Evolutionary conservation across 2,888 invertebrate genomes (phyloP).

Genomic region (Athetis lepigone): DNA sequence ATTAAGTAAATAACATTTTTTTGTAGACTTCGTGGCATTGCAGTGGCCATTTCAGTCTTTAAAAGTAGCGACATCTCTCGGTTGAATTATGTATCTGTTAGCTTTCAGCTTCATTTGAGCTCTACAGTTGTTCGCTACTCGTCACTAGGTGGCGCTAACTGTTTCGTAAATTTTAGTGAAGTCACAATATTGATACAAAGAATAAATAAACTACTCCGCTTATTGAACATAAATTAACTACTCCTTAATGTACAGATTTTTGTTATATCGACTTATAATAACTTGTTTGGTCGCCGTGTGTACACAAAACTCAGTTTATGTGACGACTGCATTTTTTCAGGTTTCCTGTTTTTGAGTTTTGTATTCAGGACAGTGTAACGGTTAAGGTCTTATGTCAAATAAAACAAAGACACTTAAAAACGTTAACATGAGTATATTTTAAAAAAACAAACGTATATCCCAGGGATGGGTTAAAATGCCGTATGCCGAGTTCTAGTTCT

Average conservation of each 20-base stretch:
- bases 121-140: constrained; percentile 33
- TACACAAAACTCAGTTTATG: background rate
- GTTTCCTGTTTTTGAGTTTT: constrained; percentile 31
- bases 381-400: too few species aligned
- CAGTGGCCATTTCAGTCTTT: background rate
- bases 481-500: too few species aligned
- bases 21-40: accelerated
- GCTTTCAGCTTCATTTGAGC: background rate
- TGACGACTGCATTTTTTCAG: background rate
- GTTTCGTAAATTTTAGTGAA: constrained; percentile 7
- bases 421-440: too few species aligned
- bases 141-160: constrained; percentile 52
- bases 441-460: too few species aligned
- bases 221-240: too few species aligned
- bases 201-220: too few species aligned
- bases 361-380: constrained; percentile 15
- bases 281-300: too few species aligned
- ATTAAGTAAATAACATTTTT: too few species aligned
- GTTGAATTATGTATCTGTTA: background rate
- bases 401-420: too few species aligned
- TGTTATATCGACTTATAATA: too few species aligned
- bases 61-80: constrained; percentile 57
- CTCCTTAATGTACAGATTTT: too few species aligned
- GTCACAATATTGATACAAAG: background rate
- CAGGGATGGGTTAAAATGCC: too few species aligned